Percentiles rank a stretch among this genome's conserved stretches.
These are phyloP conservation scores for Microcebus murinus DNA, from an alignment of 2,113 vertebrate species.

Conservation along the genomic window DNA sequence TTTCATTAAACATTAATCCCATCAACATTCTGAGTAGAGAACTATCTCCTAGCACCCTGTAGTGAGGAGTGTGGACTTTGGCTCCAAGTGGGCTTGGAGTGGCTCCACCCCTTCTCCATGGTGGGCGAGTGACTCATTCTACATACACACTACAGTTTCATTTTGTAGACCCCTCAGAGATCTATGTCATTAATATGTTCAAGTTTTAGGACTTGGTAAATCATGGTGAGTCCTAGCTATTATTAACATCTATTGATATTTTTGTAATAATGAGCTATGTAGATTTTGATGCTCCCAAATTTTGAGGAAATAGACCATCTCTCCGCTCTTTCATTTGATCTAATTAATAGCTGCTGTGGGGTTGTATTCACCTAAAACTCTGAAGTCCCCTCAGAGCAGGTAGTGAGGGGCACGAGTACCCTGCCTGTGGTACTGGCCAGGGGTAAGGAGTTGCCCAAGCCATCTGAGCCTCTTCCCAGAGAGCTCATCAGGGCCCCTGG, in stretches of 20 bases:
- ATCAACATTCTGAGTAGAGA: neutral
- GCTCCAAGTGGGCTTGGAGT: neutral
- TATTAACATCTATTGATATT: neutral
- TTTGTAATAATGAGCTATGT: neutral
- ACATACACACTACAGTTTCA: neutral
- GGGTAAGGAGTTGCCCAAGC: neutral
- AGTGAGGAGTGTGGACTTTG: neutral
- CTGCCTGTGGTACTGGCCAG: neutral
- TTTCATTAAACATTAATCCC: neutral
- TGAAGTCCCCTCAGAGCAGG: neutral
- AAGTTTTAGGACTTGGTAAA: neutral
- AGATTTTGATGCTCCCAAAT: neutral
- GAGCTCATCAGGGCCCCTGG: too few relatives aligned
- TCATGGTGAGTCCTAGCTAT: neutral
- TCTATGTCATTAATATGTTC: too few relatives aligned
- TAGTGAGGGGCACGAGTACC: neutral
- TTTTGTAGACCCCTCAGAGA: accelerated
- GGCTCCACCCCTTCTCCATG: neutral
- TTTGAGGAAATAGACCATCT: neutral
- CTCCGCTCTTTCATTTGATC: too few relatives aligned
- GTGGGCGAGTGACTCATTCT: neutral
- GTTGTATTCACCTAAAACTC: neutral
- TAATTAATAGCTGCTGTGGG: neutral
- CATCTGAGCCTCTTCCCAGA: neutral
- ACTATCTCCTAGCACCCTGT: neutral